A percentile compares a stretch with the other conserved stretches of the same genome.
Conservation (phyloP, 2,888 invertebrate species). For the Andrena marginata region DNA sequence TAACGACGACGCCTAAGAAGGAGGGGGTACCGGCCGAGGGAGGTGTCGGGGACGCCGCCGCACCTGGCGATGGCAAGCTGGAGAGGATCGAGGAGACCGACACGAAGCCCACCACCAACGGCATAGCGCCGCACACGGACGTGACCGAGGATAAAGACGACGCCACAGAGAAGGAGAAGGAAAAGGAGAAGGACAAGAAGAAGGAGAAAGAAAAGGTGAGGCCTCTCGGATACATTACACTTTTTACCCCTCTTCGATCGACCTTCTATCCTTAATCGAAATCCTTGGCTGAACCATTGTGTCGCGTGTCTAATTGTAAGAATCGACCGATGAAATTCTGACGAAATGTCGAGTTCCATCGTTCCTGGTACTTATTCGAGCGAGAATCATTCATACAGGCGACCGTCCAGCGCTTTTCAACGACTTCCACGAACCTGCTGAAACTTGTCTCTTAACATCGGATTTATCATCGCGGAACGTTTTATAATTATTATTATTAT, state of each 20-base stretch:
- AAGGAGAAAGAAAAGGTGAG: constrained; percentile 76
- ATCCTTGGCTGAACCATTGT: neutral
- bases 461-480: too few relatives aligned
- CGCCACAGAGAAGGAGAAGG: constrained; percentile 89
- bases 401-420: neutral
- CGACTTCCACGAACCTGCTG: neutral
- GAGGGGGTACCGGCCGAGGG: constrained; percentile 85
- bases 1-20: constrained; percentile 90
- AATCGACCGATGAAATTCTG: neutral
- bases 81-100: constrained; percentile 92
- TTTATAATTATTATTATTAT: too few relatives aligned
- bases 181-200: constrained; percentile 85
- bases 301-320: neutral
- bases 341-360: neutral
- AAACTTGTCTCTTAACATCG: neutral
- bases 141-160: constrained; percentile 88
- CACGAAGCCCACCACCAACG: constrained; percentile 91
- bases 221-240: neutral
- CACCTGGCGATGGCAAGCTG: constrained; percentile 87
- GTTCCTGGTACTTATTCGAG: neutral
- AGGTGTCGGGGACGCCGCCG: constrained; percentile 85
- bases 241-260: neutral
- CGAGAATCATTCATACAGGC: neutral
- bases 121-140: constrained; percentile 89
- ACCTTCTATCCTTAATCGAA: neutral